A percentile compares a stretch with the other conserved stretches of the same genome.
These are phyloP conservation scores for Cyanoliseus patagonus DNA, from an alignment of 2,113 vertebrate genomes.

Conservation along the genomic window DNA sequence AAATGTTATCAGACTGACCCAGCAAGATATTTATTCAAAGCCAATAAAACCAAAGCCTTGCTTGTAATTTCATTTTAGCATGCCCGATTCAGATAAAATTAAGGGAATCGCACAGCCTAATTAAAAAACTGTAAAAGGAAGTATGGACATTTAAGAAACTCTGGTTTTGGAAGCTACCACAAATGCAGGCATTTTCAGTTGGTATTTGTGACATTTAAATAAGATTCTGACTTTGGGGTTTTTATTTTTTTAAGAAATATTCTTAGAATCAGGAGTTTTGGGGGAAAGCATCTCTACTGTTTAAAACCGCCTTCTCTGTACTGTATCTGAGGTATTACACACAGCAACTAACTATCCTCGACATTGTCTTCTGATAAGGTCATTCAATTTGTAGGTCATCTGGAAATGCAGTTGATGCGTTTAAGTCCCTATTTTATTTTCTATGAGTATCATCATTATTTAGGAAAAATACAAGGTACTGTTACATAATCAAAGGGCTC, in stretches of 20 bases:
- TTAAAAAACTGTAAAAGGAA: conserved; percentile 12
- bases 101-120: background rate
- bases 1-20: background rate
- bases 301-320: background rate
- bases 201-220: conserved; percentile 26
- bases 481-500: background rate
- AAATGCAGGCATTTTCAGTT: background rate
- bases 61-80: background rate
- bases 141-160: background rate
- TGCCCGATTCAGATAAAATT: background rate
- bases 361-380: background rate
- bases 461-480: background rate
- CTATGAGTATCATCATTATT: background rate
- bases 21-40: background rate
- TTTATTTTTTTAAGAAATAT: background rate
- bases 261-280: background rate
- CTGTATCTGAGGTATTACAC: background rate
- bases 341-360: background rate
- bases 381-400: background rate
- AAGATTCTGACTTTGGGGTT: background rate
- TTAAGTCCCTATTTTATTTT: background rate
- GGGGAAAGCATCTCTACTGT: background rate
- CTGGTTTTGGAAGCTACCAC: background rate
- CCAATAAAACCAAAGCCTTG: background rate
- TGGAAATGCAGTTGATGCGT: background rate